Conservation (phyloP, 1,140 invertebrate genomes). For the Nomia melanderi region DNA sequence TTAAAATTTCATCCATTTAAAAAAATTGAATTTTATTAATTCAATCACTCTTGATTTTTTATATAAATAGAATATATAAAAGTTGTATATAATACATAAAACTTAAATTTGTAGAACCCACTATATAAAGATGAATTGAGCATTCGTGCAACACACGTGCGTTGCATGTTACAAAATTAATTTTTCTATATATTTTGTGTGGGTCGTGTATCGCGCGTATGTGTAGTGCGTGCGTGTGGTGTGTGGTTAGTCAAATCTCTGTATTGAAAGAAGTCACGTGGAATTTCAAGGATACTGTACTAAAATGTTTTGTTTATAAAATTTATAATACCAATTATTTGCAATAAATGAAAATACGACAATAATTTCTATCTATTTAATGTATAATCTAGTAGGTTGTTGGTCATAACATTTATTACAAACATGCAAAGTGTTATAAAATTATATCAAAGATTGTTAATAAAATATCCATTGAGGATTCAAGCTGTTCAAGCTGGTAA, state of each 20-base stretch:
- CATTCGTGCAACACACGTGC: background rate
- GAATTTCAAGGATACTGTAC: background rate
- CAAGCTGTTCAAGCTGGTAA: slow-evolving; percentile 78
- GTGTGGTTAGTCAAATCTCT: background rate
- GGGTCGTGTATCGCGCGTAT: too few species aligned
- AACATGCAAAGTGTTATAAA: slow-evolving; percentile 68
- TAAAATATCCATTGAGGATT: slow-evolving; percentile 69
- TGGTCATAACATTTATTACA: slow-evolving; percentile 39
- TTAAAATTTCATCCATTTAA: background rate
- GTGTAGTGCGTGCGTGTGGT: too few species aligned
- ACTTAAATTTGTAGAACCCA: background rate
- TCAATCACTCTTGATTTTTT: background rate
- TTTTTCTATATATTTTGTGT: background rate
- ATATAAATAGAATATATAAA: background rate
- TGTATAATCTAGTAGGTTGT: background rate
- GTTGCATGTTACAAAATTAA: background rate
- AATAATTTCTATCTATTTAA: background rate
- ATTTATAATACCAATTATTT: background rate
- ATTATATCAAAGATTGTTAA: slow-evolving; percentile 67
- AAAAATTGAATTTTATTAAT: background rate
- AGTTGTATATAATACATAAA: background rate
- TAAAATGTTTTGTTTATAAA: background rate
- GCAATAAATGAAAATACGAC: background rate
- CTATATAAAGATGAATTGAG: background rate
- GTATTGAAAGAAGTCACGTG: background rate